Conservation (phyloP, 2,797 vertebrate species). For the Nothura maculosa region DNA sequence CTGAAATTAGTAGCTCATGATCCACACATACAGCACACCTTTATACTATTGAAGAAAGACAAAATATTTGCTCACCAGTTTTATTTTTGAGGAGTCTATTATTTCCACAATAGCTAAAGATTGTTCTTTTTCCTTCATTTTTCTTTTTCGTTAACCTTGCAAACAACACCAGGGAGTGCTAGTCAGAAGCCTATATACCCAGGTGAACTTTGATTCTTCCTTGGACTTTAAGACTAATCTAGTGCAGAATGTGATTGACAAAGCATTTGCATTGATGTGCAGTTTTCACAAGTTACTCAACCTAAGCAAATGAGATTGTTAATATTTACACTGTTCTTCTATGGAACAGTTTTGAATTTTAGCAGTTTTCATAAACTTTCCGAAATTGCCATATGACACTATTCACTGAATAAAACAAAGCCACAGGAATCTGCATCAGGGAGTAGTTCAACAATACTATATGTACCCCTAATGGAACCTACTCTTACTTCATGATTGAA, state of each 20-base stretch:
- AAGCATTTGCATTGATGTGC: constrained; percentile 74
- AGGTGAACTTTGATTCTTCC: constrained; percentile 93
- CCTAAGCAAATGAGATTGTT: constrained; percentile 77
- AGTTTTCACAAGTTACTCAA: constrained; percentile 77
- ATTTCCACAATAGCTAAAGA: constrained; percentile 73
- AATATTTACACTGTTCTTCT: constrained; percentile 81
- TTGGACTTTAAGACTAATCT: constrained; percentile 89
- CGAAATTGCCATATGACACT: constrained; percentile 52
- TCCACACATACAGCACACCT: neutral
- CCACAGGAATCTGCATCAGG: constrained; percentile 12
- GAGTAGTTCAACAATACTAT: neutral
- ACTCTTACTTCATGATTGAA: neutral
- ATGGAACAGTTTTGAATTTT: constrained; percentile 73
- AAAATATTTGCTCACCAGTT: constrained; percentile 79
- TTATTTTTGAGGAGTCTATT: constrained; percentile 77
- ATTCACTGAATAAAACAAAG: constrained; percentile 62
- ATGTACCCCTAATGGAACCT: neutral
- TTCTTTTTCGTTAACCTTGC: constrained; percentile 66
- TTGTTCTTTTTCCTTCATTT: constrained; percentile 81
- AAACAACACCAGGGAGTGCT: constrained; percentile 56
- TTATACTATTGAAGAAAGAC: constrained; percentile 40
- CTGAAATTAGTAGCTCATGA: constrained; percentile 2
- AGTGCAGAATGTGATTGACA: constrained; percentile 83
- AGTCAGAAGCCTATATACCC: constrained; percentile 72
- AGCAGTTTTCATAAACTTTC: constrained; percentile 56